phyloP scores from a whole-genome alignment of 2,888 invertebrate genomes.

The Drepana falcataria region DNA sequence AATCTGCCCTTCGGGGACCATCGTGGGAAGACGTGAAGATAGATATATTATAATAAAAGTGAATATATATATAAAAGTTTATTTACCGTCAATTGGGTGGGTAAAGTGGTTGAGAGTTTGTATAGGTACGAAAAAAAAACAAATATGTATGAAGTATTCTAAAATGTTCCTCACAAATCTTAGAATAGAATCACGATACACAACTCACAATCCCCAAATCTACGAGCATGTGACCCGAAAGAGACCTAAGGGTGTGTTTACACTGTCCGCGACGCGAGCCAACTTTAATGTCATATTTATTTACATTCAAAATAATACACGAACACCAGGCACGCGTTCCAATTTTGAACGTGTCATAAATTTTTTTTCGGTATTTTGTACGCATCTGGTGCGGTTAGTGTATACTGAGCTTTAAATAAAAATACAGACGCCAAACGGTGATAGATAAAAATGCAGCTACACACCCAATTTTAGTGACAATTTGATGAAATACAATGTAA shows the following conservation, averaged over 20 bases:
- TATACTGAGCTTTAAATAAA: constrained; percentile 35
- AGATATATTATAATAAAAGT: no score
- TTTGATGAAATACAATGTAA: constrained; percentile 1
- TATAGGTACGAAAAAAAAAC: no score
- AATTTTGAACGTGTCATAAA: constrained; percentile 53
- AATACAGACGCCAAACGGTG: constrained; percentile 7
- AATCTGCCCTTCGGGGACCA: no score
- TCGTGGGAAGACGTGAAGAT: no score
- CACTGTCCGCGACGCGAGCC: constrained; percentile 37
- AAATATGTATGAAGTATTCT: no score
- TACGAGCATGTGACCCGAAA: no score
- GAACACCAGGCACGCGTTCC: constrained; percentile 56
- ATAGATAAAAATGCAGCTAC: constrained; percentile 5
- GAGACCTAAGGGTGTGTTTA: constrained; percentile 59
- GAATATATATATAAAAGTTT: no score
- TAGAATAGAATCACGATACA: no score
- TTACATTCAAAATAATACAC: constrained; percentile 61
- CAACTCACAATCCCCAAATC: no score
- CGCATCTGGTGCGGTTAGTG: constrained; percentile 62
- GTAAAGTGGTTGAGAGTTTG: no score
- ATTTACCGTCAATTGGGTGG: no score
- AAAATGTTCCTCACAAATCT: no score
- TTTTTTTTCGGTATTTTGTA: constrained; percentile 45
- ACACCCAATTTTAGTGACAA: constrained; percentile 8
- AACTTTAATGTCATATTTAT: constrained; percentile 63